Evolutionary conservation across 1,140 invertebrate species (phyloP), one percentile per base, ranked within the genome.

Genomic region (Laupala kohalensis): DNA sequence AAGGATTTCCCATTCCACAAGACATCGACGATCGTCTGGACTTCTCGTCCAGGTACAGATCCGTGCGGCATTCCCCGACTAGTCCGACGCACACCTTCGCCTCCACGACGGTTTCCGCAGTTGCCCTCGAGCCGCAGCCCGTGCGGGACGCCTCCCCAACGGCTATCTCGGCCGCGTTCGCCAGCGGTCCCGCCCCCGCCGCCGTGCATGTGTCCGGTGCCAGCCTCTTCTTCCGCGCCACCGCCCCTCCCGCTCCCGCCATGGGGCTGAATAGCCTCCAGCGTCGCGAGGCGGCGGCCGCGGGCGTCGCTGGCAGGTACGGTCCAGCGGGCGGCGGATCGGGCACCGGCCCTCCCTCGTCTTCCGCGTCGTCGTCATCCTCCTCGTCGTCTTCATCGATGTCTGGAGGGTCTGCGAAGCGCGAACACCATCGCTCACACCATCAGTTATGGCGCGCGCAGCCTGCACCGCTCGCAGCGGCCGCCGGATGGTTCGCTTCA

Each of bases 401-500:
- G 37, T 53, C 37, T 9, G 19, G 9, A 19, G 37, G 37, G 9
- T 53, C 37, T 19, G 9, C 37, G 1, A 53, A 53, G 37, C 37
- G 37, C 37, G 37, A 53, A 19, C 37, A 53, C 37, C 37, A 53
- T 19, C 37, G 37, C 9, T 53, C 37, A 19, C 37, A 53, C 37
- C 37, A 53, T 53, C 37, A 53, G 37, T 19, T 53, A 19, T 53
- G 5, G 13, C 26, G 65, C n/a, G 28, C 65, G 25, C 65, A 53
- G 9, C 65, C 71, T 12, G 37, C 37, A 19, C 71, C 71, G 24
- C 23, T 37, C 81, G 76, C 85, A 79, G 78, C 86, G 75, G 86
- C 89, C 63, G 85, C 86, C 71, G 88, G 87, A 76, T 92, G 90
- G 90, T 91, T 91, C 79, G 89, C 87, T 69, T 91, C 90, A 69